Percentiles rank a stretch among this genome's conserved stretches.
Evolutionary conservation across 2,797 vertebrate species (phyloP).

Genomic region (Clarias laeviceps): DNA sequence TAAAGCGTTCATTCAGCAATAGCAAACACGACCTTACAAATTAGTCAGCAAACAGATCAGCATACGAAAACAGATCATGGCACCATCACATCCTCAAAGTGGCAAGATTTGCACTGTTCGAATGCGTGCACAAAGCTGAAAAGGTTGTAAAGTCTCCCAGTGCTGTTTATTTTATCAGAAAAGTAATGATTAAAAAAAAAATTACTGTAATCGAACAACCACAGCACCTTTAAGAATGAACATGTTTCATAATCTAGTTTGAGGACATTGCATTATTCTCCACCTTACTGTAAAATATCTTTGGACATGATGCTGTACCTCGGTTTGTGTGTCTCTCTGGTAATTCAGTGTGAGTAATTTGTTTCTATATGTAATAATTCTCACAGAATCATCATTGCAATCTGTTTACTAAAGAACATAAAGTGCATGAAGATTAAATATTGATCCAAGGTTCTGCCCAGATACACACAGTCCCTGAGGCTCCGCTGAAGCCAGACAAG

Average conservation of each 20-base stretch:
- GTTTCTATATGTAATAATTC: conserved; percentile 41
- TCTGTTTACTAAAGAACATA: conserved; percentile 56
- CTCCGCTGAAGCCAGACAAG: conserved; percentile 1
- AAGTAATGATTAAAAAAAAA: neutral
- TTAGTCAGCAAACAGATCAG: conserved; percentile 48
- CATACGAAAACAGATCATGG: conserved; percentile 17
- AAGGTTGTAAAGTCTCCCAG: neutral
- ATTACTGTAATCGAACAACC: neutral
- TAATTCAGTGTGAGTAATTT: conserved; percentile 43
- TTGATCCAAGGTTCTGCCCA: conserved; percentile 46
- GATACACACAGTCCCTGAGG: conserved; percentile 29
- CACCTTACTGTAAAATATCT: neutral
- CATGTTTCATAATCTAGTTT: neutral
- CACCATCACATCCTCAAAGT: conserved; percentile 22
- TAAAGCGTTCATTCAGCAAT: conserved; percentile 37
- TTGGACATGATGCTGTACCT: neutral
- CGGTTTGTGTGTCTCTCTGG: conserved; percentile 5
- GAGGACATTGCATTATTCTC: neutral
- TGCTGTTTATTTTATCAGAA: neutral
- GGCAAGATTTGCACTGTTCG: neutral
- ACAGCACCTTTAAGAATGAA: neutral
- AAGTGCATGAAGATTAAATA: conserved; percentile 56
- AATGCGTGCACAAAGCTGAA: conserved; percentile 18
- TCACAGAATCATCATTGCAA: conserved; percentile 41
- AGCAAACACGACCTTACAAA: conserved; percentile 43